phyloP scores from a whole-genome alignment of 2,888 invertebrate species.

The Agonopterix subpropinquella region DNA sequence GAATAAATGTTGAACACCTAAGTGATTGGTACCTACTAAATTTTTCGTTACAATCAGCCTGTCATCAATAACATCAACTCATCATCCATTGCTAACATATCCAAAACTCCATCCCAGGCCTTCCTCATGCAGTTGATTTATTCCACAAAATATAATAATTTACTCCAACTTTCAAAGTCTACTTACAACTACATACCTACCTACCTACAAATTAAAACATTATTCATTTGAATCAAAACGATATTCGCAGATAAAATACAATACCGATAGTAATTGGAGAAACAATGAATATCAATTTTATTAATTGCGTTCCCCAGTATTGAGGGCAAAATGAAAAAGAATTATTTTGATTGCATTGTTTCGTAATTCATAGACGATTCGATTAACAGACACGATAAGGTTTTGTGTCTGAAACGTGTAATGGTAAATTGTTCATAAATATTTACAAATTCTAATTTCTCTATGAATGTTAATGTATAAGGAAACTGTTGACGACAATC shows the following conservation, averaged over 20 bases:
- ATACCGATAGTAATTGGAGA: neutral
- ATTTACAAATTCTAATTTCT: conserved; percentile 6
- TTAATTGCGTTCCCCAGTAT: conserved; percentile 1
- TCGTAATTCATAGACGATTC: conserved; percentile 2
- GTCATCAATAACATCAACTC: too few species aligned
- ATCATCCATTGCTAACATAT: too few species aligned
- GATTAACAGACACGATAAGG: neutral
- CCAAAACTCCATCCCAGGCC: too few species aligned
- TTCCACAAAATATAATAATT: too few species aligned
- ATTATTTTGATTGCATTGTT: conserved; percentile 2
- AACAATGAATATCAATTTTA: conserved; percentile 1
- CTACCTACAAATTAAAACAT: too few species aligned
- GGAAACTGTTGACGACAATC: neutral
- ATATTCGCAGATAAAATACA: neutral
- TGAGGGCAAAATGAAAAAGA: neutral
- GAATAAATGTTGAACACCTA: too few species aligned
- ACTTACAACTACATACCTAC: too few species aligned
- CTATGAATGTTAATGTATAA: conserved; percentile 5
- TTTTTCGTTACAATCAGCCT: too few species aligned
- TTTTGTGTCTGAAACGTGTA: neutral
- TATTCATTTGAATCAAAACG: too few species aligned
- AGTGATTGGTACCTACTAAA: too few species aligned
- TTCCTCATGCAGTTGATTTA: too few species aligned
- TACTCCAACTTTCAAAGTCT: too few species aligned
- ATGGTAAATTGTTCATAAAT: conserved; percentile 3